Base-by-base conservation (phyloP, 2,113 vertebrate species). In the Abramis brama region DNA sequence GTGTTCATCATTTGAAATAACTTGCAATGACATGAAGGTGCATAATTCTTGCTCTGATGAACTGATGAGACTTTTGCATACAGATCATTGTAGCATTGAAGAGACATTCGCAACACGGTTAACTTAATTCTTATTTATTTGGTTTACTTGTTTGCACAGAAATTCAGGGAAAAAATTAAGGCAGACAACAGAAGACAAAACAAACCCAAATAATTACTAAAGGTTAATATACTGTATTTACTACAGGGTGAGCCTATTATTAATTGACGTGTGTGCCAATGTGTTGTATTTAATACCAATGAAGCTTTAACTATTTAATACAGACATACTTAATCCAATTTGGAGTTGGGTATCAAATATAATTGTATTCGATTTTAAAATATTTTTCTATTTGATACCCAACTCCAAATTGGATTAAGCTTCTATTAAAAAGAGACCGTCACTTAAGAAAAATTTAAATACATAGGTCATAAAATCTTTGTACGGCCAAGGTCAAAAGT, bases 381-480 rank as follows among this genome's bases (percentile, higher is more conserved):
- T 33, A 23, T 5, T 10, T 23, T 71, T n/a, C n/a, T n/a, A n/a
- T n/a, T n/a, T n/a, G n/a, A n/a, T n/a, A n/a, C n/a, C n/a, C n/a
- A n/a, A n/a, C n/a, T n/a, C n/a, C n/a, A n/a, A n/a, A n/a, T n/a
- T n/a, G n/a, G n/a, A n/a, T n/a, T n/a, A n/a, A n/a, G n/a, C 7
- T 43, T 7, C 8, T 7, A 1, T 7, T 0, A 0, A 43, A 43
- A 43, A n/a, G n/a, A n/a, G n/a, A n/a, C n/a, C n/a, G n/a, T 39
- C 23, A 13, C 70, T 11, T 21, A 7, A 55, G 17, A 57, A 74
- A 11, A 21, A 36, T 39, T 12, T n/a, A n/a, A 78, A 59, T 79
- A 59, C 30, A 55, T 7, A 17, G 3, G 45, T 76, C 73, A 52
- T 30, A 21, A 55, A 19, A 77, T 30, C 1, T 55, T 23, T 73